phyloP scores from a whole-genome alignment of 2,888 invertebrate species.

The Elaeidobius kamerunicus region DNA sequence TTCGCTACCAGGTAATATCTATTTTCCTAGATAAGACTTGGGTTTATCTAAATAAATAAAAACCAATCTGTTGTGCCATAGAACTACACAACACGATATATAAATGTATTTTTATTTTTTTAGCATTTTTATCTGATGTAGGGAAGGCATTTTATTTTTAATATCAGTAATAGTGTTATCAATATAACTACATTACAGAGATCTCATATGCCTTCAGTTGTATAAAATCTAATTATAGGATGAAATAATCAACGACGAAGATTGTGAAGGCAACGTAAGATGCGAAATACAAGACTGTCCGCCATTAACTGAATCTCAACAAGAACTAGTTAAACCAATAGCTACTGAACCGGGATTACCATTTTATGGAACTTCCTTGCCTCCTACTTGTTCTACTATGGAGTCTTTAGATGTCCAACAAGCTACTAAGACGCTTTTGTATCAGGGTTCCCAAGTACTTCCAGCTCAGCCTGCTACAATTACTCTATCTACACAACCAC shows the following conservation, averaged over 20 bases:
- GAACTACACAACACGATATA: too few relatives aligned
- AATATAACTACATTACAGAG: background rate
- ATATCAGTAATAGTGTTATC: background rate
- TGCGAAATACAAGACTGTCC: slow-evolving; percentile 52
- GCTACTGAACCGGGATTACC: slow-evolving; percentile 23
- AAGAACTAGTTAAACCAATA: slow-evolving; percentile 21
- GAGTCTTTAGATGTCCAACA: slow-evolving; percentile 19
- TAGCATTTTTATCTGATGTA: too few relatives aligned
- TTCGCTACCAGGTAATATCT: slow-evolving; percentile 75
- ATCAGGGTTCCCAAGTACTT: slow-evolving; percentile 38
- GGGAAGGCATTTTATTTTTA: too few relatives aligned
- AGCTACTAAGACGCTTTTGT: slow-evolving; percentile 11
- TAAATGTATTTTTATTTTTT: too few relatives aligned
- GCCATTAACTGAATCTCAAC: slow-evolving; percentile 18
- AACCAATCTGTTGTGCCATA: too few relatives aligned
- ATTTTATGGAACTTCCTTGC: slow-evolving; percentile 21
- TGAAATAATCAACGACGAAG: slow-evolving; percentile 63
- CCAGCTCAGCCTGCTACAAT: slow-evolving; percentile 40
- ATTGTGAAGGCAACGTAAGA: slow-evolving; percentile 56
- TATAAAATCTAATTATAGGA: slow-evolving; percentile 39
- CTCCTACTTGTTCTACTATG: slow-evolving; percentile 17
- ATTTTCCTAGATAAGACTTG: background rate
- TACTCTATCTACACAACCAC: slow-evolving; percentile 13
- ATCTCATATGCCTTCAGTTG: background rate
- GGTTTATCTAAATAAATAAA: background rate